Evolutionary conservation across 2,888 invertebrate genomes (phyloP), one percentile per base, ranked within the genome.

Genomic region (Agrotis ipsilon): DNA sequence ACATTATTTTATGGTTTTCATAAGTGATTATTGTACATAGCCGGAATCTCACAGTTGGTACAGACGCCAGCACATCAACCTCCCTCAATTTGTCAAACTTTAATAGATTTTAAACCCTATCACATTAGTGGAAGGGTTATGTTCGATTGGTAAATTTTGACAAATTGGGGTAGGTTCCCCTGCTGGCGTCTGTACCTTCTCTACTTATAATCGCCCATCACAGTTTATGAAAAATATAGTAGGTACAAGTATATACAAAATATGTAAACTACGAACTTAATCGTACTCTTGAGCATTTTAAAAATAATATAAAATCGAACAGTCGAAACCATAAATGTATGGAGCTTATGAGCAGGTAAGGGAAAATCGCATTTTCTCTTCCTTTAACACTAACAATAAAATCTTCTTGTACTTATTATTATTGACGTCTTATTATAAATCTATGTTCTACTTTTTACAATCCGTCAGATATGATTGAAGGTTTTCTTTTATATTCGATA

Each of bases 401-500:
- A 84, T 72, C 68, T 72, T 70, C 79, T 85, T 83, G 86, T 83
- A 86, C 85, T 79, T 86, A 86, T 52, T 73, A 59, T 80, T 76
- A 80, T 80, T 82, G 73, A 84, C 72, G 46, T 73, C 62, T 71
- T 83, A 78, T 48, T 24, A 54, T 61, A 52, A 48, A 65, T 59
- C 75, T 85, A 83, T 65, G 32, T 52, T 11, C 78, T 85, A 83
- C 68, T 82, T 86, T 86, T 73, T 86, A 86, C 86, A 86, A 67
- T 75, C 51, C 54, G 39, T 80, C 59, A 72, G 85, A 82, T 85
- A 81, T 86, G 80, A 81, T 80, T 83, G 52, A 80, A 69, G 59
- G 61, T 77, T 66, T 75, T 52, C 54, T 79, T 70, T 69, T 68
- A 48, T 73, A 74, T 76, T 24, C 63, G 75, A 46, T 78, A 70